Percentiles rank a stretch among this genome's conserved stretches.
phyloP scores from a whole-genome alignment of 2,113 vertebrate species.

The Oceanodroma tethys region DNA sequence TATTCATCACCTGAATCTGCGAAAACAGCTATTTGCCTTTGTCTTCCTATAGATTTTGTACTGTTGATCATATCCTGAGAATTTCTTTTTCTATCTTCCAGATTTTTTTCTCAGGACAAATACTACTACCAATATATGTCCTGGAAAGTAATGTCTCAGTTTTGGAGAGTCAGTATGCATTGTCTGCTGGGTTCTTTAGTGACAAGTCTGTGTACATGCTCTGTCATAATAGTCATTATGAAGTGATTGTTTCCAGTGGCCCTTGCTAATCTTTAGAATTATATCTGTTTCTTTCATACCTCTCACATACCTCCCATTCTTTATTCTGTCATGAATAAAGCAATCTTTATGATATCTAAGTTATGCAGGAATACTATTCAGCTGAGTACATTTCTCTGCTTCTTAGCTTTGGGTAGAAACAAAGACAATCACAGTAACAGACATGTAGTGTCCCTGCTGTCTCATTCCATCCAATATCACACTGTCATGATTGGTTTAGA shows the following conservation, averaged over 20 bases:
- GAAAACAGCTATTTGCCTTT: background rate
- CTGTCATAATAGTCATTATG: background rate
- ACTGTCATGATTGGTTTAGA: background rate
- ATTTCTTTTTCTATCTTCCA: background rate
- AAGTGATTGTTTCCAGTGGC: background rate
- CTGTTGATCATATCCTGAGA: background rate
- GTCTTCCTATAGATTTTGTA: background rate
- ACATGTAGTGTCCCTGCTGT: background rate
- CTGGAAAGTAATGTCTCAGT: background rate
- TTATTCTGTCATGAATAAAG: background rate
- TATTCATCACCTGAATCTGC: background rate
- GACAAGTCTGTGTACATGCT: background rate
- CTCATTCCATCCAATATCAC: background rate
- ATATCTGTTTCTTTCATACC: background rate
- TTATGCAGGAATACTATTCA: background rate
- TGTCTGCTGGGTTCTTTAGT: background rate
- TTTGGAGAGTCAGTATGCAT: background rate
- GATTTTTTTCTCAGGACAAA: background rate
- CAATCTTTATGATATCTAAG: background rate
- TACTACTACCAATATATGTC: background rate
- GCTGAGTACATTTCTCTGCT: background rate
- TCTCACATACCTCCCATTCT: no score
- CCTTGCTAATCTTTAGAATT: background rate
- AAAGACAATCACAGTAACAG: background rate
- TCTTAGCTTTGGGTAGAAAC: background rate